A percentile compares a stretch with the other conserved stretches of the same genome.
These are phyloP conservation scores for Tragelaphus buxtoni DNA, from an alignment of 2,113 vertebrate species.

Conservation along the genomic window DNA sequence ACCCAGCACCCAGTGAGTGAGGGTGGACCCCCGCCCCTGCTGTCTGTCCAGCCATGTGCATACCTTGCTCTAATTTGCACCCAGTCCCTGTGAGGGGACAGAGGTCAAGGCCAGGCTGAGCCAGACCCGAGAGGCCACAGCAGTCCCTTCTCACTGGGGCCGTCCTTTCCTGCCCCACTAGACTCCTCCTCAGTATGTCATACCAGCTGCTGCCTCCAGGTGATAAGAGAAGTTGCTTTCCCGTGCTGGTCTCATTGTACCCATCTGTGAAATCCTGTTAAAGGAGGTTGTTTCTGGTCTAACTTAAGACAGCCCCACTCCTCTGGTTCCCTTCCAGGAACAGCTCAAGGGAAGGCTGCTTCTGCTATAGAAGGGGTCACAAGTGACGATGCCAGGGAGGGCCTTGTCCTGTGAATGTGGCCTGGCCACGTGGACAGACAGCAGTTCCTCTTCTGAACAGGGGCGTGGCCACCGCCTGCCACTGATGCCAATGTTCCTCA, in stretches of 20 bases:
- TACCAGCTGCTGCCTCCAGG: background rate
- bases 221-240: background rate
- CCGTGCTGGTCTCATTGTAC: background rate
- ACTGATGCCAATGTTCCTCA: too few relatives aligned
- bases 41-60: background rate
- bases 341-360: background rate
- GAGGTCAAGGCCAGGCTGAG: background rate
- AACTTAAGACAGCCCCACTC: background rate
- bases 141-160: fast-evolving
- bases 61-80: background rate
- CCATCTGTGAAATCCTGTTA: background rate
- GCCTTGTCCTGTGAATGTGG: background rate
- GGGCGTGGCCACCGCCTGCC: background rate
- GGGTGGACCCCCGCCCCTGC: background rate
- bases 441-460: background rate
- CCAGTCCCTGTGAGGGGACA: background rate
- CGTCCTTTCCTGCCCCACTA: background rate
- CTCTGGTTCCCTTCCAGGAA: background rate
- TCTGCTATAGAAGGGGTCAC: background rate
- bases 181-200: background rate
- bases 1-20: background rate
- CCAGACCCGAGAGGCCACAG: background rate
- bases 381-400: background rate
- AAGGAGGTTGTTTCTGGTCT: background rate
- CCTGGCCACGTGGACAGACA: background rate